A percentile compares a stretch with the other conserved stretches of the same genome.
Evolutionary conservation across 2,113 vertebrate species (phyloP).

Genomic region (Xiphophorus maculatus): DNA sequence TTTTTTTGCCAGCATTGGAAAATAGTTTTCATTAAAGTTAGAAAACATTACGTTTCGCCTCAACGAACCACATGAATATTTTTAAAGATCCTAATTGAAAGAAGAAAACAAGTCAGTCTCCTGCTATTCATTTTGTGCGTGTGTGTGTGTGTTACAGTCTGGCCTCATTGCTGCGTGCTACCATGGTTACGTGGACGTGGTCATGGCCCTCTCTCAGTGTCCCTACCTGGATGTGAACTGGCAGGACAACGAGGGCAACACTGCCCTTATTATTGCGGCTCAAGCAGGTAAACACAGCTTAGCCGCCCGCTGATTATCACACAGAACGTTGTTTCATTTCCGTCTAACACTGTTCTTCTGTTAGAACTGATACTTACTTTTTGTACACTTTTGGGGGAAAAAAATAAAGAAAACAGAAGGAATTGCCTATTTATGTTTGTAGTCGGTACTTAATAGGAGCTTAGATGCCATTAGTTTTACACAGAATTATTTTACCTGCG

Average conservation of each 20-base stretch:
- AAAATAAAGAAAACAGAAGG: not conserved
- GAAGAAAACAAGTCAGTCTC: not conserved
- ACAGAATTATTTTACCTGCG: not conserved
- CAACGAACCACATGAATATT: not conserved
- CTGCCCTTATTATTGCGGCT: constrained; percentile 91
- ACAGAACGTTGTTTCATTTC: not conserved
- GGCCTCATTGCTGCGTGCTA: constrained; percentile 94
- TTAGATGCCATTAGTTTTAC: not conserved
- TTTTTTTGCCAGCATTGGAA: too few species aligned
- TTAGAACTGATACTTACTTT: not conserved
- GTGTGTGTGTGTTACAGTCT: constrained; percentile 75
- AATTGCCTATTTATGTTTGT: not conserved
- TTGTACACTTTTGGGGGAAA: not conserved
- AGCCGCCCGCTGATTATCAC: not conserved
- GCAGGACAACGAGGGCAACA: constrained; percentile 99
- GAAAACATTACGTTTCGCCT: not conserved
- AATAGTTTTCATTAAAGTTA: not conserved
- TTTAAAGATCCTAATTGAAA: constrained; percentile 1
- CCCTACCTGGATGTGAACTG: constrained; percentile 94
- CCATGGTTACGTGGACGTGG: constrained; percentile 91
- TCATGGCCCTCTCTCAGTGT: constrained; percentile 91
- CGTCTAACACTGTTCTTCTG: not conserved
- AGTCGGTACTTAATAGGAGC: not conserved
- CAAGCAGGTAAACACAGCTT: constrained; percentile 90
- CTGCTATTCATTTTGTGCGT: constrained; percentile 35